These are phyloP conservation scores for Argyra leucocephala DNA, from an alignment of 2,888 invertebrate species.

Conservation along the genomic window DNA sequence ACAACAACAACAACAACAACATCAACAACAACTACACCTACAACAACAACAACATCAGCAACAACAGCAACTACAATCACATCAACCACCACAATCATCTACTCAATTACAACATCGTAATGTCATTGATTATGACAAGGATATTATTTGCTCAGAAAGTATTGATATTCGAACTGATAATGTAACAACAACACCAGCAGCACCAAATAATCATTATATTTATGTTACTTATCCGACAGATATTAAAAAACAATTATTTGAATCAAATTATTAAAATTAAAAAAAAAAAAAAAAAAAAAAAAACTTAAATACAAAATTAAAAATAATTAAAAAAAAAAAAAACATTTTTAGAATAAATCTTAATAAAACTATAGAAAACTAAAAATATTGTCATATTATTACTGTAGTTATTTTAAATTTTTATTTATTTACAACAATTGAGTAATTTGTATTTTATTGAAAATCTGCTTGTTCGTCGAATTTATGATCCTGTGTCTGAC, in stretches of 20 bases:
- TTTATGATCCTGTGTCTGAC: too few relatives aligned
- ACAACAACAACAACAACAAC: conserved; percentile 16
- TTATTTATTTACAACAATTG: too few relatives aligned
- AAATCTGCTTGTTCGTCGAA: too few relatives aligned
- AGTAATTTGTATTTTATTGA: too few relatives aligned
- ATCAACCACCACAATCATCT: neutral
- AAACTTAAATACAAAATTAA: neutral
- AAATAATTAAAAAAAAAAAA: neutral
- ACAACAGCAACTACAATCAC: conserved; percentile 15
- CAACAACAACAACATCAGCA: conserved; percentile 16
- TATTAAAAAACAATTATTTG: conserved; percentile 69
- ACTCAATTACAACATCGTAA: conserved; percentile 25
- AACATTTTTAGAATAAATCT: neutral
- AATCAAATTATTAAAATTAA: conserved; percentile 42
- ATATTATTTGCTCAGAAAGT: conserved; percentile 19
- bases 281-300: conserved; percentile 5
- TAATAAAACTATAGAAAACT: neutral
- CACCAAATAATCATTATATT: conserved; percentile 69
- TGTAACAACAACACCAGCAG: conserved; percentile 42
- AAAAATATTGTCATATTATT: too few relatives aligned
- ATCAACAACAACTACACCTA: conserved; percentile 16
- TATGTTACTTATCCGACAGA: conserved; percentile 83
- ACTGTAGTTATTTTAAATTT: too few relatives aligned
- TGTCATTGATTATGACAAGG: conserved; percentile 21
- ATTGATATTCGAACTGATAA: conserved; percentile 19